Evolutionary conservation across 2,113 vertebrate genomes (phyloP), one percentile per base, ranked within the genome.

Genomic region (Paratilapia polleni): DNA sequence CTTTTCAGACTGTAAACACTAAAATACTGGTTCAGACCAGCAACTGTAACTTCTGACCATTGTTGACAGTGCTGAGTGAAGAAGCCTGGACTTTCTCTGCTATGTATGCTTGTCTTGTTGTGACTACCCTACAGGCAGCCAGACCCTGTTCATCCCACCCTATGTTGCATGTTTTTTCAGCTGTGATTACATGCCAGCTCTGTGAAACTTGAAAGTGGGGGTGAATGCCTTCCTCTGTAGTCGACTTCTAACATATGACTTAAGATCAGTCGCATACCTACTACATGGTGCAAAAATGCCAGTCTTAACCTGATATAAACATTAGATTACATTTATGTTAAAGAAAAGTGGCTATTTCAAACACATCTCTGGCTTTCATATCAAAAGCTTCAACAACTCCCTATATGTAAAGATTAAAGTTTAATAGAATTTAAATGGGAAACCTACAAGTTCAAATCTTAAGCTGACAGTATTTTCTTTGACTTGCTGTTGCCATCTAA

Each of bases 181-280:
- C 93, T 92, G 92, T 92, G 91, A 92, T 93, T 91, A 88, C 89
- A 92, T 82, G 88, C 73, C 86, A 90, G 82, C 28, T 36, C 86
- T 85, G 58, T 86, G 75, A 80, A 80, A 82, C 64, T 77, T 86
- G 34, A 90, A 86, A 80, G 85, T 81, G 81, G 70, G 79, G 36
- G 62, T 86, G 77, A 89, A 90, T 84, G 52, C 84, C 82, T 83
- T 89, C 61, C 64, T 90, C 77, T 85, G 74, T 57, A 24, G 52
- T 57, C 75, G 70, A 85, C 76, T 11, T 87, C 75, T 88, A 88
- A 87, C 90, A 89, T 84, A 79, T 26, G 52, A 66, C 61, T 81
- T 34, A 68, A 64, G 68, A 59, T 85, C 68, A 62, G 31, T 84
- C 52, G 43, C 80, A 28, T 11, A 47, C 38, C 31, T 6, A 5